Conservation (phyloP, 1,140 invertebrate species). For the Pemphigus obesinymphae region DNA sequence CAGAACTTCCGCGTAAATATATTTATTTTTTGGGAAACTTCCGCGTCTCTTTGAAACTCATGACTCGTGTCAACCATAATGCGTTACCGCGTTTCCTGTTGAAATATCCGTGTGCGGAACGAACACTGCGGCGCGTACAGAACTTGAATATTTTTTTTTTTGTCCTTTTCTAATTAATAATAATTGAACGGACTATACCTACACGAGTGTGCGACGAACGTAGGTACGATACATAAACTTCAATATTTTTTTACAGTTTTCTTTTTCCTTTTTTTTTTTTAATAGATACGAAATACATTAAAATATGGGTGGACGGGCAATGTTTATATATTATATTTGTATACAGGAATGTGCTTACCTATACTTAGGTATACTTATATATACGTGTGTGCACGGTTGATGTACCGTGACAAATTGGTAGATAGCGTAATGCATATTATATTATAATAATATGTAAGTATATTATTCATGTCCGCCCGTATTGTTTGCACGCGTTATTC, state of each 20-base stretch:
- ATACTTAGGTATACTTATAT: too few relatives aligned
- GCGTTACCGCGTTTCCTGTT: background rate
- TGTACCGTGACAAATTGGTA: slow-evolving; percentile 13
- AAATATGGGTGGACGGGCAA: background rate
- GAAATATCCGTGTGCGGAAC: background rate
- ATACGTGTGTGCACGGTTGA: slow-evolving; percentile 16
- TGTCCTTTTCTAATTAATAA: background rate
- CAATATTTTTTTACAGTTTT: background rate
- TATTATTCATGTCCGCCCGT: background rate
- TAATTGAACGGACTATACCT: background rate
- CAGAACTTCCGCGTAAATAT: background rate
- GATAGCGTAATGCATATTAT: background rate
- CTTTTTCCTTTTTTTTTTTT: too few relatives aligned
- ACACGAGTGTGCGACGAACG: too few relatives aligned
- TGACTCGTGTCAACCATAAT: slow-evolving; percentile 21
- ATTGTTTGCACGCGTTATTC: background rate
- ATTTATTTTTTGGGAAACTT: background rate
- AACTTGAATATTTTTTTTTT: background rate
- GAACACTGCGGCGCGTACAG: background rate
- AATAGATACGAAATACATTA: background rate
- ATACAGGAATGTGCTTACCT: background rate
- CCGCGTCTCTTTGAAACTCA: background rate
- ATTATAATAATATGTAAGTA: too few relatives aligned
- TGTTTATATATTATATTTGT: background rate
- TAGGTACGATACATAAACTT: too few relatives aligned